phyloP scores from a whole-genome alignment of 2,888 invertebrate genomes.

The Tineola bisselliella region DNA sequence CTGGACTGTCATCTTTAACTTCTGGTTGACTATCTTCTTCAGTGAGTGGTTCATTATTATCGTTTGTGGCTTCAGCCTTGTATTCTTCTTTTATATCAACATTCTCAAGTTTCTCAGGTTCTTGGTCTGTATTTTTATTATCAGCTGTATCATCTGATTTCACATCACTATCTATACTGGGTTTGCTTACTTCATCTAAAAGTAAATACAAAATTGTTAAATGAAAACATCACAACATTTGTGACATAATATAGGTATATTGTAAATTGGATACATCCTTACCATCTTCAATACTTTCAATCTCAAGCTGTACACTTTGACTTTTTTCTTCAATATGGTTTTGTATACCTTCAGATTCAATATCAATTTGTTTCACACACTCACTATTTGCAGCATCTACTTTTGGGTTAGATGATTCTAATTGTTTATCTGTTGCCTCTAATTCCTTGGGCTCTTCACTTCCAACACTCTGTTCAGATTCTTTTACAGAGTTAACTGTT shows the following conservation, averaged over 20 bases:
- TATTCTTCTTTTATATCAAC: constrained; percentile 11
- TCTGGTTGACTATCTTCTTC: constrained; percentile 4
- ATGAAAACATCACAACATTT: not conserved
- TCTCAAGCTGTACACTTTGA: constrained; percentile 15
- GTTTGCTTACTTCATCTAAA: too few species aligned
- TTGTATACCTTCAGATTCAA: constrained; percentile 23
- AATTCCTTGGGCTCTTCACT: not conserved
- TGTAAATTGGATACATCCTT: too few species aligned
- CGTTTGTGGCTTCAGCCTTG: not conserved
- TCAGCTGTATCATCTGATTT: not conserved
- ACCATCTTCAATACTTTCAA: constrained; percentile 23
- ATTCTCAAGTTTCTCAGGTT: not conserved
- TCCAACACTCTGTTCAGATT: constrained; percentile 22
- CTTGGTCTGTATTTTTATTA: not conserved
- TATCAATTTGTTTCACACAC: not conserved
- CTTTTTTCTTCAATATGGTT: constrained; percentile 38
- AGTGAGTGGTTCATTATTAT: not conserved
- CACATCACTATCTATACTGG: not conserved
- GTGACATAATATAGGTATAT: too few species aligned
- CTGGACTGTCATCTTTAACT: not conserved
- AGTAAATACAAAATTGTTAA: not conserved
- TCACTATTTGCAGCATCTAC: not conserved
- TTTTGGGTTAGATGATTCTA: not conserved
- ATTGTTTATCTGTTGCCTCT: too few species aligned
- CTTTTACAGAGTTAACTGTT: not conserved